phyloP scores from a whole-genome alignment of 2,797 vertebrate species.

The Smutsia gigantea region DNA sequence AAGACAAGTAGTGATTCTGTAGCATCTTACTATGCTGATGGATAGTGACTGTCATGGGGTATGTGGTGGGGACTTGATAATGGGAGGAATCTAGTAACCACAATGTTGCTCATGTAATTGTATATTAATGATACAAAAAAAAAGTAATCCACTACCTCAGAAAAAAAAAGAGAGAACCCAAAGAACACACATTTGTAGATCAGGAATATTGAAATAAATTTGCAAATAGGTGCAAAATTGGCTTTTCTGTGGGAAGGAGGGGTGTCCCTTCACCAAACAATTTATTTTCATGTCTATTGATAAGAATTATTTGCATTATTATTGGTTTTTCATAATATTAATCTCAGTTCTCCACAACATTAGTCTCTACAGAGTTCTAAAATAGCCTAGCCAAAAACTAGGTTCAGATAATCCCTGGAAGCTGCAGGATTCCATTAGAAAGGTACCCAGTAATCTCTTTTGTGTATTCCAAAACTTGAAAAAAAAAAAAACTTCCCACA shows the following conservation, averaged over 20 bases:
- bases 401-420: background rate
- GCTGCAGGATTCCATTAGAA: background rate
- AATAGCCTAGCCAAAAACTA: background rate
- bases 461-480: slow-evolving; percentile 6
- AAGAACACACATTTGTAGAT: background rate
- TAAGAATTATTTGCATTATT: slow-evolving; percentile 20
- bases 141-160: no score
- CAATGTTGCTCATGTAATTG: no score
- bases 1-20: no score
- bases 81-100: no score
- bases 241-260: background rate
- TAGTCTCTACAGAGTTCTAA: background rate
- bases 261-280: background rate
- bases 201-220: slow-evolving; percentile 39
- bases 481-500: background rate
- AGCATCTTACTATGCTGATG: no score
- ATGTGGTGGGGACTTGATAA: no score
- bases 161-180: background rate
- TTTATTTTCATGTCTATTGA: slow-evolving; percentile 1
- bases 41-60: no score
- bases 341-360: background rate
- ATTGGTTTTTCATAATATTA: background rate
- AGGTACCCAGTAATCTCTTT: background rate
- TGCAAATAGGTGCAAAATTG: background rate
- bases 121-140: no score